phyloP scores from a whole-genome alignment of 2,113 vertebrate species.

The Acrocephalus kingi region DNA sequence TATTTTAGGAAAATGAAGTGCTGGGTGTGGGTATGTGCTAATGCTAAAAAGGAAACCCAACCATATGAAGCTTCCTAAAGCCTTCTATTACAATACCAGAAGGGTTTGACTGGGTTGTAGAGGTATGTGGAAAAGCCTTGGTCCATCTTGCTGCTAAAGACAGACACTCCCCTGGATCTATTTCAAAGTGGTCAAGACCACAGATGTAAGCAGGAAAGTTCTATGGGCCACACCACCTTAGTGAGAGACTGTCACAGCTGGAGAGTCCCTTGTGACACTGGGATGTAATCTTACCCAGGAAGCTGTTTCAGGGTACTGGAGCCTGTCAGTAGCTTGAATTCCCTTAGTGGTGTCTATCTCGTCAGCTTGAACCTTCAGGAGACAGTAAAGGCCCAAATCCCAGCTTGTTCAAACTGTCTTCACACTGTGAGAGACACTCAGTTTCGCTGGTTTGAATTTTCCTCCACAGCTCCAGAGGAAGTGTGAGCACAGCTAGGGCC shows the following conservation, averaged over 20 bases:
- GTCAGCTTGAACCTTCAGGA: neutral
- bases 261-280: neutral
- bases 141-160: neutral
- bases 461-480: neutral
- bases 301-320: neutral
- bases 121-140: neutral
- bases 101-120: neutral
- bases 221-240: neutral
- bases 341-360: neutral
- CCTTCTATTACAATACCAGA: neutral
- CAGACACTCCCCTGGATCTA: neutral
- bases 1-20: conserved; percentile 44
- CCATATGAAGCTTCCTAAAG: conserved; percentile 5
- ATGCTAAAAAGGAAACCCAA: neutral
- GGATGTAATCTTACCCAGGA: neutral
- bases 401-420: neutral
- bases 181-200: neutral
- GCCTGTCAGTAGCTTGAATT: neutral
- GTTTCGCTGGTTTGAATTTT: neutral
- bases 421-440: neutral
- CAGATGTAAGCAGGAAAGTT: neutral
- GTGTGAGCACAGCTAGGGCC: neutral
- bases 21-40: conserved; percentile 15
- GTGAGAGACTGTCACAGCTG: neutral
- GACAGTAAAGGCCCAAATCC: neutral